phyloP scores from a whole-genome alignment of 2,888 invertebrate species.

The Nymphalis c-album region DNA sequence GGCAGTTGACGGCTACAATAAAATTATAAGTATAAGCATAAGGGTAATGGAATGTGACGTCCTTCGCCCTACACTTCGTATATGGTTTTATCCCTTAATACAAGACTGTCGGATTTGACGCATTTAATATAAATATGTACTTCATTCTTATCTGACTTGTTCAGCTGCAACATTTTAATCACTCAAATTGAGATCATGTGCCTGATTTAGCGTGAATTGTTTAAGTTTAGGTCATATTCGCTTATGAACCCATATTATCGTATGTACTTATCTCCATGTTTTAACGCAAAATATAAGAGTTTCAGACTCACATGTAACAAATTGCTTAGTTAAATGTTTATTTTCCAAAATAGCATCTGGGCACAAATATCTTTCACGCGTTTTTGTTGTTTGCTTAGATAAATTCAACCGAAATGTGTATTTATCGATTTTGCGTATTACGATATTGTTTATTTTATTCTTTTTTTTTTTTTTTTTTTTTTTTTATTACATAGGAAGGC shows the following conservation, averaged over 20 bases:
- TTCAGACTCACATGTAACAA: conserved; percentile 3
- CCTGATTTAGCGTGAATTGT: conserved; percentile 30
- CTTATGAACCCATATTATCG: conserved; percentile 23
- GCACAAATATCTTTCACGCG: not conserved
- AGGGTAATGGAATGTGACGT: conserved; percentile 55
- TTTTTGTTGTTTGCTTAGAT: not conserved
- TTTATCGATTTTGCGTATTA: not conserved
- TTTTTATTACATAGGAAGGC: no score
- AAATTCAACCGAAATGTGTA: not conserved
- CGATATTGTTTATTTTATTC: not conserved
- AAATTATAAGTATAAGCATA: conserved; percentile 50
- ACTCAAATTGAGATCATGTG: conserved; percentile 29
- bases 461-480: no score
- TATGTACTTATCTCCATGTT: conserved; percentile 13
- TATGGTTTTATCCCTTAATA: not conserved
- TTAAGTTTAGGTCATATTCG: conserved; percentile 30
- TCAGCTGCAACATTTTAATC: conserved; percentile 23
- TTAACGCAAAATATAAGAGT: conserved; percentile 4
- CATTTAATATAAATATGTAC: conserved; percentile 49
- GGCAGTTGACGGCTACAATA: conserved; percentile 47
- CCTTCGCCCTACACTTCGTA: conserved; percentile 42
- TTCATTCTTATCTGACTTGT: conserved; percentile 30
- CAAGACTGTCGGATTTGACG: conserved; percentile 2
- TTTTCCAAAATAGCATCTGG: not conserved
- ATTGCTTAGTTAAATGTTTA: conserved; percentile 13